These are phyloP conservation scores for Tipula confusa DNA, from an alignment of 2,888 invertebrate genomes.

Conservation along the genomic window DNA sequence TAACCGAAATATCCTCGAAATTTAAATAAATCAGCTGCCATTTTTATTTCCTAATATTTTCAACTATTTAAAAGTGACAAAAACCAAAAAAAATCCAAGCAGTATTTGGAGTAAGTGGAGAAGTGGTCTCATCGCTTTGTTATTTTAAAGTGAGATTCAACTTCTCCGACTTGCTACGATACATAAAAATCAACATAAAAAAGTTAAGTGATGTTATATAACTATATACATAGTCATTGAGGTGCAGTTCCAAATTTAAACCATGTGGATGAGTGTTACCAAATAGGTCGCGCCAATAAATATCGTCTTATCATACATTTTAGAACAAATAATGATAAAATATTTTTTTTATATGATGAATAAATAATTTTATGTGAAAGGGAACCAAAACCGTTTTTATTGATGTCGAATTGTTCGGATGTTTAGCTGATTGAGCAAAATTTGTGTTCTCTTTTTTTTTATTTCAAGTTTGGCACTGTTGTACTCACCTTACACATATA, in stretches of 20 bases:
- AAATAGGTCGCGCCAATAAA: background rate
- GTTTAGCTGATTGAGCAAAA: too few species aligned
- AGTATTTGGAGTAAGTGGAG: conserved; percentile 34
- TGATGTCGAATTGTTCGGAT: too few species aligned
- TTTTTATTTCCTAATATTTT: too few species aligned
- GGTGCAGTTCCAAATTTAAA: background rate
- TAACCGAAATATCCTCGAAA: background rate
- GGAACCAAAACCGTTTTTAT: background rate
- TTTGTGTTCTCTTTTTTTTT: too few species aligned
- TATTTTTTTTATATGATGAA: background rate
- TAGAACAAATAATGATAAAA: background rate
- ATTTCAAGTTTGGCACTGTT: too few species aligned
- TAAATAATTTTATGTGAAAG: background rate
- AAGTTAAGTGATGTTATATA: background rate
- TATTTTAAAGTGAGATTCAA: conserved; percentile 34
- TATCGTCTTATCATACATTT: background rate
- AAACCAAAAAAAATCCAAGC: background rate
- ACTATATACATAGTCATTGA: background rate
- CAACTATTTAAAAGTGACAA: background rate
- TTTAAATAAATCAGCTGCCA: background rate
- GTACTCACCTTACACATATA: too few species aligned
- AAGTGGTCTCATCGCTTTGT: conserved; percentile 34
- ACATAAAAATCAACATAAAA: conserved; percentile 31
- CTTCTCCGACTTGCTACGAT: conserved; percentile 34
- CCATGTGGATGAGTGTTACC: background rate